Base-by-base conservation (phyloP, 1,140 invertebrate species). In the Bombus polaris region DNA sequence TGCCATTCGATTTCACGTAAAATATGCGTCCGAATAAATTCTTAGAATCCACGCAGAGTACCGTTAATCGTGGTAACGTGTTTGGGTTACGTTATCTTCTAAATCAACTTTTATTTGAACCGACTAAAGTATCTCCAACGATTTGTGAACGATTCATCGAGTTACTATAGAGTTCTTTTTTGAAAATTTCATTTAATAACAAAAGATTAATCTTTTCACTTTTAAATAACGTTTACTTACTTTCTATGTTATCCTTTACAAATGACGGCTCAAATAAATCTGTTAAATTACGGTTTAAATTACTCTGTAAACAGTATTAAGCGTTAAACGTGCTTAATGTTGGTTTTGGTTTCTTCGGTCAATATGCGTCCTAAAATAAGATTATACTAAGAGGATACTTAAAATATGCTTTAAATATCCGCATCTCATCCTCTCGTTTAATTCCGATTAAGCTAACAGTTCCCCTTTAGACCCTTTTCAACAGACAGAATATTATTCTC, bases 1-100 rank as follows among this genome's bases (percentile, higher is more conserved):
- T 37, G 74, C 59, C 71, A 6, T 76, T 59, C 47, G 74, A 76
- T 76, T 76, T 76, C 13, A 28, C 10, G 1, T 44, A 53, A 75
- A 75, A 53, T 35, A 75, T 35, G 8, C 72, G 71, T 15, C 12
- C 39, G 39, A 72, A 37, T 76, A 53, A 39, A 76, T 76, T 76
- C 74, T 37, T 22, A 37, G 74, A 76, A 76, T n/a, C 35, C 74
- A 76, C 74, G 53, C 53, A 76, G 53, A 0, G 3, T 18, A 59
- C 25, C 28, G 74, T 76, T 76, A 76, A 37, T 22, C 25, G 2
- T n/a, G 25, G 1, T n/a, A 57, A 9, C 74, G 74, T 76, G 74
- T 59, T 57, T 76, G 6, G 35, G 10, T 28, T 59, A 28, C 8
- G 37, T 37, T 76, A 76, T 13, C n/a, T 28, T 39, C 3, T 12